Evolutionary conservation across 2,888 invertebrate genomes (phyloP), one percentile per base, ranked within the genome.

Genomic region (Ptychoptera contaminata): DNA sequence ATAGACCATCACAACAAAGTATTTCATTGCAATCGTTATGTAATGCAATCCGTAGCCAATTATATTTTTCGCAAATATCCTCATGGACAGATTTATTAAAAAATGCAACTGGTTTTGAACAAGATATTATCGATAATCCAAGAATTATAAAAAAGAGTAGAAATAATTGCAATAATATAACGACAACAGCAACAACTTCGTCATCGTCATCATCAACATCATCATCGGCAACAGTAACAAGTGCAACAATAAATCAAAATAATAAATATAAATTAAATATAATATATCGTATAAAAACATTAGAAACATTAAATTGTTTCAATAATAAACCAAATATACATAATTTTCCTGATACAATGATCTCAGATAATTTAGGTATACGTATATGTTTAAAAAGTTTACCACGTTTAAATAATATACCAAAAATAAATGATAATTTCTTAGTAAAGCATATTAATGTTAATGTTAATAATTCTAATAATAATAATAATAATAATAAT

Each of bases 1-100:
- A 8, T 30, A 32, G 23, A 23, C 23, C 23, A 7, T 23, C 23
- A 23, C 23, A 23, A 23, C 23, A 23, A 23, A 23, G 23, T 23
- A 23, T 23, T 5, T 65, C 64, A 44, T 51, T 66, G 49, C 78
- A 82, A 56, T 86, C 87, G 65, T 70, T 96, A 53, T 76, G 92
- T 58, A 90, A 88, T 67, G 94, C 94, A 42, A 82, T 96, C 40
- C 77, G 92, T 50, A 94, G 94, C 7, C 91, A 92, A 65, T 74
- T 96, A 48, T 91, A 93, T 69, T 96, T 96, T 70, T 96, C 94
- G 6, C 94, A 96, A 71, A 78, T 96, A 52, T 86, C 91, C 42
- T 91, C 94, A 45, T 96, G 94, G 94, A 76, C 63, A 48, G 66
- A 66, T 57, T 55, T 64, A 30, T 53, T 66, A 42, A 60, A 62